These are phyloP conservation scores for Torymus auratus DNA, from an alignment of 2,888 invertebrate genomes.

Conservation along the genomic window DNA sequence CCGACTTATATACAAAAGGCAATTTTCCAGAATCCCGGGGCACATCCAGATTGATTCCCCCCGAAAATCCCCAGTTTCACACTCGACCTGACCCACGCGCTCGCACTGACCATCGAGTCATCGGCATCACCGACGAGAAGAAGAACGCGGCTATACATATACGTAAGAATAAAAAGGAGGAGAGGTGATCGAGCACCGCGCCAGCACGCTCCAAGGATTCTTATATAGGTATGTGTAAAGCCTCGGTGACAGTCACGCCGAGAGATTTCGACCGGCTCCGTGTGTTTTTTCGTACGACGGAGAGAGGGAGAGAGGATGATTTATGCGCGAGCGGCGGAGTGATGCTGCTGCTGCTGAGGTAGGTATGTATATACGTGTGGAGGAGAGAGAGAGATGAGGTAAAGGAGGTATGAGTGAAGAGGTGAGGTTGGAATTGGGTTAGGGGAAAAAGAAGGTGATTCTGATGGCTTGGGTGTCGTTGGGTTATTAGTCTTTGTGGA, in stretches of 20 bases:
- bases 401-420: too few species aligned
- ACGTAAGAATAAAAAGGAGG: conserved; percentile 9
- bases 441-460: too few species aligned
- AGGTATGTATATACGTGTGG: too few species aligned
- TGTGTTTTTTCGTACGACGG: background rate
- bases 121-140: background rate
- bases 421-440: too few species aligned
- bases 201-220: conserved; percentile 31
- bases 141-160: background rate
- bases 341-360: too few species aligned
- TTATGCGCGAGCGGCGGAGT: background rate
- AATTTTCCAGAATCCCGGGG: conserved; percentile 41
- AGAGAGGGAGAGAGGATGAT: conserved; percentile 5
- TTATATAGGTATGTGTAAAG: too few species aligned
- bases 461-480: too few species aligned
- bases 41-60: conserved; percentile 66
- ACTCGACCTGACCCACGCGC: conserved; percentile 68
- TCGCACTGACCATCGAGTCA: conserved; percentile 44
- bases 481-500: too few species aligned
- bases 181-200: conserved; percentile 18
- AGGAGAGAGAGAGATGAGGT: too few species aligned
- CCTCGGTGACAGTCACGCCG: conserved; percentile 30
- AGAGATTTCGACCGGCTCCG: background rate
- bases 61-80: conserved; percentile 71
- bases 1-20: conserved; percentile 16